phyloP scores from a whole-genome alignment of 23 tunicate genomes.

The Trididemnum miniatum region DNA sequence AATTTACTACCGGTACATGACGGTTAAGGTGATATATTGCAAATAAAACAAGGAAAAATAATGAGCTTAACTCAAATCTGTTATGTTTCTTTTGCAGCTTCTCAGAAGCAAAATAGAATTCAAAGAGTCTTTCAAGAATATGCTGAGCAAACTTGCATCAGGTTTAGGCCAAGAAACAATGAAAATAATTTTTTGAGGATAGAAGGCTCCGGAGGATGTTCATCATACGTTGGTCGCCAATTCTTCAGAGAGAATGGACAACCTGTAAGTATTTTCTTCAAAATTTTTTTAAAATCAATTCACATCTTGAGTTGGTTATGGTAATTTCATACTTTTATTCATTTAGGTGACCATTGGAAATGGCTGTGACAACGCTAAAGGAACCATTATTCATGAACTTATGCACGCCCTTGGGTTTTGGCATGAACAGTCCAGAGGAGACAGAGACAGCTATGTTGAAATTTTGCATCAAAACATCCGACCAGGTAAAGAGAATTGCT shows the following conservation, averaged over 20 bases:
- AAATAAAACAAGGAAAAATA: no score
- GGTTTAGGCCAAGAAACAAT: slow-evolving; percentile 25
- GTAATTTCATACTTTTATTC: no score
- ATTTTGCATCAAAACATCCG: slow-evolving; percentile 41
- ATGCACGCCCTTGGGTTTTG: slow-evolving; percentile 79
- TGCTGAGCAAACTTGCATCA: slow-evolving; percentile 43
- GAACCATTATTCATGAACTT: slow-evolving; percentile 62
- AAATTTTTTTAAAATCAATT: no score
- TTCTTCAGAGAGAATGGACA: neutral
- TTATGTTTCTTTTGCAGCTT: no score
- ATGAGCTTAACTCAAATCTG: no score
- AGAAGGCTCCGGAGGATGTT: slow-evolving; percentile 34
- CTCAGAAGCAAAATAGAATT: neutral
- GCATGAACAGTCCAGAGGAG: slow-evolving; percentile 67
- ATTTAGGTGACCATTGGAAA: slow-evolving; percentile 43
- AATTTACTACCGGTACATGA: no score
- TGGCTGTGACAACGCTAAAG: slow-evolving; percentile 39
- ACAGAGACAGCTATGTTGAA: slow-evolving; percentile 41
- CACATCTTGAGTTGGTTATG: no score
- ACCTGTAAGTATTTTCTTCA: no score
- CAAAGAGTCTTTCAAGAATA: slow-evolving; percentile 19
- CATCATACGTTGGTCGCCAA: slow-evolving; percentile 51
- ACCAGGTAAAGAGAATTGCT: slow-evolving; percentile 43
- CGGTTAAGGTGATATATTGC: no score
- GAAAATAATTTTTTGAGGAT: slow-evolving; percentile 41